phyloP scores from a whole-genome alignment of 2,113 vertebrate genomes.

The Podarcis muralis region DNA sequence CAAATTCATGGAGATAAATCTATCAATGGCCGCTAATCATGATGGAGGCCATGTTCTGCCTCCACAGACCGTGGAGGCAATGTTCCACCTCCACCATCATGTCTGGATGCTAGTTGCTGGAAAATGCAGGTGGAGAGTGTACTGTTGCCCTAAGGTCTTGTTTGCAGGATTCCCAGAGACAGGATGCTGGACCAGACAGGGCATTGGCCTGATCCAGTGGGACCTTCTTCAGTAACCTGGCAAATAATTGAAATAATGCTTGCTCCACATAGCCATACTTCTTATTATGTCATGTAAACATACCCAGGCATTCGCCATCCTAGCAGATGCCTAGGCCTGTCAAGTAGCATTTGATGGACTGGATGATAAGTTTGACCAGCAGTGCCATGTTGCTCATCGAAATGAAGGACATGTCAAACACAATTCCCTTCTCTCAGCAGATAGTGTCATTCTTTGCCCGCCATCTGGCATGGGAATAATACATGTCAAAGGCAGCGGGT shows the following conservation, averaged over 20 bases:
- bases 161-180: too few relatives aligned
- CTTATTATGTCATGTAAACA: slow-evolving; percentile 24
- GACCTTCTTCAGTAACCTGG: background rate
- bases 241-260: background rate
- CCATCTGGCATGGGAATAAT: slow-evolving; percentile 43
- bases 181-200: too few relatives aligned
- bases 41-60: too few relatives aligned
- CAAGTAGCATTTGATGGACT: slow-evolving; percentile 53
- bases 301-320: slow-evolving; percentile 34
- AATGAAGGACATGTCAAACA: slow-evolving; percentile 66
- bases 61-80: too few relatives aligned
- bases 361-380: slow-evolving; percentile 48
- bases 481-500: slow-evolving; percentile 50
- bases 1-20: too few relatives aligned
- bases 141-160: too few relatives aligned
- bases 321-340: slow-evolving; percentile 53
- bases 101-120: too few relatives aligned
- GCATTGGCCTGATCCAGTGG: background rate
- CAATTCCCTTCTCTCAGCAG: slow-evolving; percentile 49
- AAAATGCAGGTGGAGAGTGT: too few relatives aligned
- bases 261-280: background rate
- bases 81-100: too few relatives aligned
- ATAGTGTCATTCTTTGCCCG: slow-evolving; percentile 43
- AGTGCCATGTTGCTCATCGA: slow-evolving; percentile 54
- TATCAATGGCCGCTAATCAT: too few relatives aligned